phyloP scores from a whole-genome alignment of 2,888 invertebrate species.

The Macropis europaea region DNA sequence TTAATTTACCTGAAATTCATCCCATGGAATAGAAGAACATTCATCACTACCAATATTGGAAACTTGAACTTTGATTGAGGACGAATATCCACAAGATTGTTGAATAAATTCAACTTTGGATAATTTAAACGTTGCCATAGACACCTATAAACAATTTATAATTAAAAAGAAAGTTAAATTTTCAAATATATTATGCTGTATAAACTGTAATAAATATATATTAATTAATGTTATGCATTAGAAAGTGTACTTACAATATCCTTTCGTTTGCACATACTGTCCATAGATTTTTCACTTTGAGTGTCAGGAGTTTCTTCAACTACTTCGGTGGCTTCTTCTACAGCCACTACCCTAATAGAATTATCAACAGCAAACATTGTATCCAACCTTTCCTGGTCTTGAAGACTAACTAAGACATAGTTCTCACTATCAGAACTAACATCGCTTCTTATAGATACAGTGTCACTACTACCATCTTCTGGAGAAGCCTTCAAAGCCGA shows the following conservation, averaged over 20 bases:
- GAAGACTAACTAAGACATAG: conserved; percentile 88
- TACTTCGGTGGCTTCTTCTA: conserved; percentile 93
- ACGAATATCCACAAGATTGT: conserved; percentile 85
- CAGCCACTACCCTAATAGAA: conserved; percentile 76
- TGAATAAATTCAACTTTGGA: conserved; percentile 88
- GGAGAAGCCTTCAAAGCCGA: conserved; percentile 87
- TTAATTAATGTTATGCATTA: not conserved
- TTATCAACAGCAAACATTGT: conserved; percentile 79
- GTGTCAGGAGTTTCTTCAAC: conserved; percentile 89
- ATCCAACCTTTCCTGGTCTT: conserved; percentile 83
- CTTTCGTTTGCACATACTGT: conserved; percentile 88
- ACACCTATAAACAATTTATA: conserved; percentile 76
- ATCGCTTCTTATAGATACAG: conserved; percentile 89
- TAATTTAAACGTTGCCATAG: conserved; percentile 85
- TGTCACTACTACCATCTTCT: conserved; percentile 88
- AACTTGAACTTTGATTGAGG: conserved; percentile 86
- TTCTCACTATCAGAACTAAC: conserved; percentile 94
- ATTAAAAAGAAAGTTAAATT: not conserved
- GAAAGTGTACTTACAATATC: conserved; percentile 84
- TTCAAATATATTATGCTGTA: not conserved
- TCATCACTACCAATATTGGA: conserved; percentile 89
- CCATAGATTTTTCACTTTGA: conserved; percentile 91
- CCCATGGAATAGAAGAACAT: conserved; percentile 94
- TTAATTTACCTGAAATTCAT: conserved; percentile 92
- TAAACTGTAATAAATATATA: no score